These are phyloP conservation scores for Avahi laniger DNA, from an alignment of 2,797 vertebrate genomes.

Conservation along the genomic window DNA sequence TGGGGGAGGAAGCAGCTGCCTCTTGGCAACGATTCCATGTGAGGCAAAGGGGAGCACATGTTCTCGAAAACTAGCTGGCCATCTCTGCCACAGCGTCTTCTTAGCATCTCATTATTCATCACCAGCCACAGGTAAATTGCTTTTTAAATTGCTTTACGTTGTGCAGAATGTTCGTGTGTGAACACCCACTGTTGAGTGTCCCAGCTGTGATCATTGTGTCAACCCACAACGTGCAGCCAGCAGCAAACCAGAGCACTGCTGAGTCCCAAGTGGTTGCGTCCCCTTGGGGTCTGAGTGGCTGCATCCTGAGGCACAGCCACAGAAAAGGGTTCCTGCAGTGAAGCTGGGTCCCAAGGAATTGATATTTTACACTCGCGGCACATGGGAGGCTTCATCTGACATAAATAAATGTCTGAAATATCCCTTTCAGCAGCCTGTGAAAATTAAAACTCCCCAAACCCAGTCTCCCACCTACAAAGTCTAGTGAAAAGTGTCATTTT, in stretches of 20 bases:
- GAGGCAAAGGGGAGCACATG: fast-evolving
- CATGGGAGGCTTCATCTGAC: background rate
- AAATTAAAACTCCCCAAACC: background rate
- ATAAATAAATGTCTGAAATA: background rate
- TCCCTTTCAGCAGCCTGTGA: background rate
- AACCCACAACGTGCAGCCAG: background rate
- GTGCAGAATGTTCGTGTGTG: background rate
- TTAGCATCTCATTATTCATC: background rate
- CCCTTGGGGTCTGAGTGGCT: no score
- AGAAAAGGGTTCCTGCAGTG: background rate
- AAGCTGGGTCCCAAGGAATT: background rate
- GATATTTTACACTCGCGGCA: background rate
- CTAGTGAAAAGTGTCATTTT: background rate
- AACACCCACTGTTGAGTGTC: background rate
- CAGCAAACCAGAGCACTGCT: background rate
- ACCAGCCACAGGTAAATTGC: background rate
- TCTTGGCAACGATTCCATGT: background rate
- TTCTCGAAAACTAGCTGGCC: background rate
- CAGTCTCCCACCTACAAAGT: background rate
- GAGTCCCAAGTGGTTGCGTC: background rate
- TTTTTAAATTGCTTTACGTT: background rate
- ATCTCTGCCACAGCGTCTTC: background rate
- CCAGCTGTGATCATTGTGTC: background rate
- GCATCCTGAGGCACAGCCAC: background rate
- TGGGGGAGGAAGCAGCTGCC: background rate